These are phyloP conservation scores for Oryzias celebensis DNA, from an alignment of 2,113 vertebrate species.

Conservation along the genomic window DNA sequence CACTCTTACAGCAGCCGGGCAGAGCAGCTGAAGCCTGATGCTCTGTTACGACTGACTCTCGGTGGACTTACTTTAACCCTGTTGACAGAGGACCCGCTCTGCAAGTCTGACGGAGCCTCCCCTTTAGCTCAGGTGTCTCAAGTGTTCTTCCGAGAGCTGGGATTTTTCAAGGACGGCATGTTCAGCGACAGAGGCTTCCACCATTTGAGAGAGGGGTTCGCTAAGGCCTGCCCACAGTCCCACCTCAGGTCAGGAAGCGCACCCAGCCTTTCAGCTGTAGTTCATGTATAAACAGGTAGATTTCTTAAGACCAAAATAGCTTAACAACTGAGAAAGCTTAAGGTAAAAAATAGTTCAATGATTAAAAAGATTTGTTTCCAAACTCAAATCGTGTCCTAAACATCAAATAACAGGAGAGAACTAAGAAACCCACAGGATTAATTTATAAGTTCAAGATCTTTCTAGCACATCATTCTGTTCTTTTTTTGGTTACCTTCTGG, in stretches of 20 bases:
- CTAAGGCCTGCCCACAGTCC: conserved; percentile 84
- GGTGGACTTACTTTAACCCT: conserved; percentile 86
- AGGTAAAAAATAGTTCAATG: no score
- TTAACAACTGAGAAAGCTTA: no score
- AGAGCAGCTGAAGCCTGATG: conserved; percentile 82
- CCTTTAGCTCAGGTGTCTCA: conserved; percentile 74
- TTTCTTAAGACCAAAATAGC: no score
- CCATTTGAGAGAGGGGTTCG: conserved; percentile 79
- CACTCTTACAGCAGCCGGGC: conserved; percentile 67
- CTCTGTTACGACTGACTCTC: conserved; percentile 81
- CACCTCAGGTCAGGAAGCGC: conserved; percentile 81
- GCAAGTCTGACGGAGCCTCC: conserved; percentile 19
- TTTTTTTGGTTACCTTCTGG: no score
- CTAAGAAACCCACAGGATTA: no score
- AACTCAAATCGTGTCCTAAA: no score
- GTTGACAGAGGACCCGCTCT: conserved; percentile 76
- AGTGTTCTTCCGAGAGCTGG: conserved; percentile 83
- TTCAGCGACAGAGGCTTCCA: conserved; percentile 85
- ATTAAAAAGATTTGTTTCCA: no score
- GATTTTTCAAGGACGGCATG: conserved; percentile 82
- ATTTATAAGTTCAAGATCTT: no score
- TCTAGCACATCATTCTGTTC: no score
- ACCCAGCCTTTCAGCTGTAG: background rate
- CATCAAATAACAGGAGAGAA: no score
- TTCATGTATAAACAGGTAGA: no score